Percentiles rank a stretch among this genome's conserved stretches.
These are phyloP conservation scores for Cavia porcellus DNA, from an alignment of 2,113 vertebrate genomes.

Conservation along the genomic window DNA sequence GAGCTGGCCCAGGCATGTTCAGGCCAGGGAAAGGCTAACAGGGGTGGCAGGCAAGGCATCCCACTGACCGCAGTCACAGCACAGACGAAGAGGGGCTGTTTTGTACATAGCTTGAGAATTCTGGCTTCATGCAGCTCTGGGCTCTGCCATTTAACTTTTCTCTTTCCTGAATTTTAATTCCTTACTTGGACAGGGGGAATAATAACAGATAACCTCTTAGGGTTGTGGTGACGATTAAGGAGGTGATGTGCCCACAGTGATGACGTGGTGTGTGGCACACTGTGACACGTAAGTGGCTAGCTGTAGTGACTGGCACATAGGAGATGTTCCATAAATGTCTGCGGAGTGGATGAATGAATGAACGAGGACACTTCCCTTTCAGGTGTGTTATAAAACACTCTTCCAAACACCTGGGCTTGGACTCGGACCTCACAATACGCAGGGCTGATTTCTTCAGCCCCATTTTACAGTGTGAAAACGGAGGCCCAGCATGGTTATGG, in stretches of 20 bases:
- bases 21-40: too few relatives aligned
- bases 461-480: background rate
- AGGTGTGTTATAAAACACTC: background rate
- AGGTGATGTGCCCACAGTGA: background rate
- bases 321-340: background rate
- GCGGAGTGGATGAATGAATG: background rate
- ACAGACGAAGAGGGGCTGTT: rapidly evolving
- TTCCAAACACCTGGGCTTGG: constrained; percentile 7
- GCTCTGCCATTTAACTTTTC: background rate
- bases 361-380: background rate
- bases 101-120: background rate
- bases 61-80: background rate
- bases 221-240: background rate
- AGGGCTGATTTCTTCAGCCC: background rate
- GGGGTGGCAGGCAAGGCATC: background rate
- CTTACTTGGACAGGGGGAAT: background rate
- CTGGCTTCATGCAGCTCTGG: background rate
- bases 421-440: background rate
- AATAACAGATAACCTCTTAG: background rate
- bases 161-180: constrained; percentile 9
- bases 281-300: background rate
- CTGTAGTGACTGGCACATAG: background rate
- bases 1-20: rapidly evolving
- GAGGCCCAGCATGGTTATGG: background rate
- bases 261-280: background rate